Percentiles rank a stretch among this genome's conserved stretches.
Conservation (phyloP, 2,113 vertebrate species). For the Genyomyrus donnyi region DNA sequence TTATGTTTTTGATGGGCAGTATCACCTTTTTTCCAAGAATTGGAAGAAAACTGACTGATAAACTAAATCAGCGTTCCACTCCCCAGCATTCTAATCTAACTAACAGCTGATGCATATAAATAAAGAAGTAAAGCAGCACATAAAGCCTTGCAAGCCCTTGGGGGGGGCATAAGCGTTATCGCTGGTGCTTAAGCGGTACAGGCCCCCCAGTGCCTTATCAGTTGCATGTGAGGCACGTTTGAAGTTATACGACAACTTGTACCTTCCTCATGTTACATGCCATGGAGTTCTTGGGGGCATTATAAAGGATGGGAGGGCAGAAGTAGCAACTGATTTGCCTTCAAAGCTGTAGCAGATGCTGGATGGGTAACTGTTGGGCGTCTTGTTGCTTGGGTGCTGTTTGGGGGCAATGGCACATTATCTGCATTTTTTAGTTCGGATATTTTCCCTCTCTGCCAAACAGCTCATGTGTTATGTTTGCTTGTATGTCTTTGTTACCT, state of each 20-base stretch:
- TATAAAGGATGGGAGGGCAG: not conserved
- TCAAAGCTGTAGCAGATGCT: not conserved
- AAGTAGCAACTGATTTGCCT: not conserved
- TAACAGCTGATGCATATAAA: constrained; percentile 30
- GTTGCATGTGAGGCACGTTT: not conserved
- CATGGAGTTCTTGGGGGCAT: not conserved
- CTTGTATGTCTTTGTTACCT: not conserved
- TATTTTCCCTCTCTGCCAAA: not conserved
- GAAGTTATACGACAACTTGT: not conserved
- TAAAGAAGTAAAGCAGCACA: constrained; percentile 26
- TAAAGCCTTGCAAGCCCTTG: constrained; percentile 18
- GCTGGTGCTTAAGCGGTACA: not conserved
- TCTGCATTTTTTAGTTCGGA: not conserved
- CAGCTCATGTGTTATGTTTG: not conserved
- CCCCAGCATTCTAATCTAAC: constrained; percentile 24
- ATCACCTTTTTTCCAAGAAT: not conserved
- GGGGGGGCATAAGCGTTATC: not conserved
- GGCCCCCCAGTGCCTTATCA: not conserved
- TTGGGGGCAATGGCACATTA: not conserved
- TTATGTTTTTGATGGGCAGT: not conserved
- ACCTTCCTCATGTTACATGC: not conserved
- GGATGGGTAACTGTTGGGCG: not conserved
- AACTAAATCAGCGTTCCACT: constrained; percentile 27
- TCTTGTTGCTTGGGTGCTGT: not conserved
- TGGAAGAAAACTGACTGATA: constrained; percentile 14